Base-by-base conservation (phyloP, 2,113 vertebrate genomes). In the Proteles cristata region DNA sequence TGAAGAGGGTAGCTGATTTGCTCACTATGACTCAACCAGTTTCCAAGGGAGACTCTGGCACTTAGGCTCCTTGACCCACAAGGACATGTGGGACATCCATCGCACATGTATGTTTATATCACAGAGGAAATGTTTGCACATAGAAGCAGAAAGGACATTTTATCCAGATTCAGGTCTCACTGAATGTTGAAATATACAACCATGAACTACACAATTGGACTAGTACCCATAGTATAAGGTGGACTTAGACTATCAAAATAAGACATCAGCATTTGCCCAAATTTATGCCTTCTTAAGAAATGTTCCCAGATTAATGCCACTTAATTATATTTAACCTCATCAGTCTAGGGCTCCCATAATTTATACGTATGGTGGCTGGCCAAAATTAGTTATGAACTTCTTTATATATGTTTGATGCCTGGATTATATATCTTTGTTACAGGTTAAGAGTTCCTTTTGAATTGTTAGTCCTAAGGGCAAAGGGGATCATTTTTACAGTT, bases 391-490 rank as follows among this genome's bases (percentile, higher is more conserved):
- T 85, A 55, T 61, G 21, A 69, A 23, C 15, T 43, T 39, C 11
- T 83, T 76, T 88, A 23, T 53, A 28, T 66, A 35, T 73, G 66
- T 95, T 90, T 96, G 21, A 55, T 97, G 61, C n/a, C 43, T 81
- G 50, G 10, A 12, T 93, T 80, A 69, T 23, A 16, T 55, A 48
- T 28, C 15, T 93, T 31, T 61, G 25, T 28, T 71, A 82, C 31
- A 15, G 2, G 1, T n/a, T 65, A 50, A 88, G 11, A 82, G 48
- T 83, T 96, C 4, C 55, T 88, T 93, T 79, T 50, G 82, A 73
- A 76, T 74, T 87, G 3, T 65, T 71, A 19, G 61, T 87, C 35
- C 48, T 68, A 82, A 68, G 26, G 45, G 39, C 19, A 10, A 69
- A 16, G 28, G 6, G 17, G 5, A 45, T 61, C 31, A 33, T 81